phyloP scores from a whole-genome alignment of 2,797 vertebrate genomes.

The Hephaestus fuliginosus region DNA sequence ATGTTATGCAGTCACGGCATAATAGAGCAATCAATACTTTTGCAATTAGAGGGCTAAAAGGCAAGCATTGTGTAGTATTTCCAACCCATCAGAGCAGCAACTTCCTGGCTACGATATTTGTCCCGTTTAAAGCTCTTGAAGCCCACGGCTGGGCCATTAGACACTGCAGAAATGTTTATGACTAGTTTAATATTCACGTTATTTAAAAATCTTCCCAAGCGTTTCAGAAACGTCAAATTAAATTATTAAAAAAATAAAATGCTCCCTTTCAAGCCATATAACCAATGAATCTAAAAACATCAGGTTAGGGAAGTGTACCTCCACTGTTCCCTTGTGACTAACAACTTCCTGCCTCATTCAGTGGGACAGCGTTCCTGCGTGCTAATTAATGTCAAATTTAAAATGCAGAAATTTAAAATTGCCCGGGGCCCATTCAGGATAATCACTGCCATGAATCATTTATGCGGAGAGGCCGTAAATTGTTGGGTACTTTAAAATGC shows the following conservation, averaged over 20 bases:
- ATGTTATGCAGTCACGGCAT: not conserved
- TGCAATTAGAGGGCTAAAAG: not conserved
- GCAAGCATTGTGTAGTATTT: not conserved
- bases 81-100: not conserved
- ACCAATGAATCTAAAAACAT: not conserved
- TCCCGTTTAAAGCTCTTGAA: not conserved
- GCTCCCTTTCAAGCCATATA: not conserved
- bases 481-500: conserved; percentile 23
- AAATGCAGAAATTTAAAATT: conserved; percentile 44
- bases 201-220: not conserved
- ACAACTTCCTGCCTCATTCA: conserved; percentile 25
- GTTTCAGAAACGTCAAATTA: not conserved
- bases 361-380: conserved; percentile 16
- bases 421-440: conserved; percentile 42
- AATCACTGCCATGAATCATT: conserved; percentile 63
- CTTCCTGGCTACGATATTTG: not conserved
- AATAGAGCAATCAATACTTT: not conserved
- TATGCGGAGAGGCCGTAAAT: conserved; percentile 21
- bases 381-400: conserved; percentile 51
- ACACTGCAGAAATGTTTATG: not conserved
- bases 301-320: not conserved
- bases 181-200: not conserved
- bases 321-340: conserved; percentile 17
- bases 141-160: not conserved
- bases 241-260: not conserved